Conservation (phyloP, 2,113 vertebrate species). For the Albula goreensis region DNA sequence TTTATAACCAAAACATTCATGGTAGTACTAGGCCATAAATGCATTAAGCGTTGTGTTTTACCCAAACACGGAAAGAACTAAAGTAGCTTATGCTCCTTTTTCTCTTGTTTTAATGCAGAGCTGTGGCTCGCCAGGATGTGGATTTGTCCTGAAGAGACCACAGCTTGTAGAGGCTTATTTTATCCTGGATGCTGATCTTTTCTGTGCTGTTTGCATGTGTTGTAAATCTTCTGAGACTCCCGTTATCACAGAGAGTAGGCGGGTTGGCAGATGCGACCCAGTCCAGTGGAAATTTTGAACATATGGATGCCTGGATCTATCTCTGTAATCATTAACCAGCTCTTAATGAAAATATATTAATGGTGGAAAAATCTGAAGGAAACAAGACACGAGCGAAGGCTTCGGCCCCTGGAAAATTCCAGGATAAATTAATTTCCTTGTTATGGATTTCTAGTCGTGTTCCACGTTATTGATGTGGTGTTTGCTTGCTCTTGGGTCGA, state of each 20-base stretch:
- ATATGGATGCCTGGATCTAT: background rate
- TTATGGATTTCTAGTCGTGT: background rate
- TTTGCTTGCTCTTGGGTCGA: background rate
- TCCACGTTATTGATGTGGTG: background rate
- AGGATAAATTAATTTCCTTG: background rate
- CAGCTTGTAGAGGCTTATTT: no score
- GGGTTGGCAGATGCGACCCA: slow-evolving; percentile 3
- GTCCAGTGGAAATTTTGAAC: background rate
- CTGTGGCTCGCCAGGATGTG: no score
- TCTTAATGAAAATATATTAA: slow-evolving; percentile 21
- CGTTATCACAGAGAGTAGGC: background rate
- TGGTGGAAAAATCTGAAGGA: background rate
- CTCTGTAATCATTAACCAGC: slow-evolving; percentile 34
- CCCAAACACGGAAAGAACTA: no score
- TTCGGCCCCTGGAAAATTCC: background rate
- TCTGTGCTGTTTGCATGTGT: no score
- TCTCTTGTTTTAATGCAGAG: no score
- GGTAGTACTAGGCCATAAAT: no score
- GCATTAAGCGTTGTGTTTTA: no score
- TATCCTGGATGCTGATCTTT: no score
- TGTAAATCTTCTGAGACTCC: no score
- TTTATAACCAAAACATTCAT: no score
- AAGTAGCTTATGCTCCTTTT: no score
- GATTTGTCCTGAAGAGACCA: no score
- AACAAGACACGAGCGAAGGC: background rate